Evolutionary conservation across 1,140 invertebrate species (phyloP).

Genomic region (Brachionus manjavacas): DNA sequence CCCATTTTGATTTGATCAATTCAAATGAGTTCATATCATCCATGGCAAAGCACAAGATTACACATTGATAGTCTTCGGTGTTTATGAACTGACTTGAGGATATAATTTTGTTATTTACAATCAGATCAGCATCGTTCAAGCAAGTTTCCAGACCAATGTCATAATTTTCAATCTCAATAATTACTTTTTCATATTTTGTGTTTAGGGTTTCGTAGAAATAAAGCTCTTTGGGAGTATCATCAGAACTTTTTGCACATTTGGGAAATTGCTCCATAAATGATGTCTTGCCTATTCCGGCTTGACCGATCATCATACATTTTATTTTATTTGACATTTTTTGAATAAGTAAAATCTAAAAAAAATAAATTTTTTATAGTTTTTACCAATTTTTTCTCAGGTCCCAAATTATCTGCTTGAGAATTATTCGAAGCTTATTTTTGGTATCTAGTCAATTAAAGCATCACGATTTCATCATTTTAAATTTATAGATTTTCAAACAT

Average conservation of each 20-base stretch:
- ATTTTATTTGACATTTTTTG: not conserved
- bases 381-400: not conserved
- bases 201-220: not conserved
- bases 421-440: not conserved
- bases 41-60: conserved; percentile 12
- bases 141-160: conserved; percentile 33
- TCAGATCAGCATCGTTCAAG: conserved; percentile 7
- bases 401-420: not conserved
- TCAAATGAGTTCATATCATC: conserved; percentile 17
- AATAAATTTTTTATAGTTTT: not conserved
- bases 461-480: too few species aligned
- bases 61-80: not conserved
- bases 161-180: conserved; percentile 15
- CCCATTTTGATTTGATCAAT: conserved; percentile 39
- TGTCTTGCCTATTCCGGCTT: conserved; percentile 35
- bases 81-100: conserved; percentile 24
- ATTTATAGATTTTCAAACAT: too few species aligned
- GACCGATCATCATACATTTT: conserved; percentile 42
- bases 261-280: conserved; percentile 32
- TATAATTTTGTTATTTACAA: conserved; percentile 22
- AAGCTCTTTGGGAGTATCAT: not conserved
- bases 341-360: not conserved
- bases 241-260: not conserved
- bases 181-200: not conserved
- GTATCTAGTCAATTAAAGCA: too few species aligned